Percentiles rank a stretch among this genome's conserved stretches.
These are phyloP conservation scores for Ooceraea biroi DNA, from an alignment of 1,140 invertebrate species.

Conservation along the genomic window DNA sequence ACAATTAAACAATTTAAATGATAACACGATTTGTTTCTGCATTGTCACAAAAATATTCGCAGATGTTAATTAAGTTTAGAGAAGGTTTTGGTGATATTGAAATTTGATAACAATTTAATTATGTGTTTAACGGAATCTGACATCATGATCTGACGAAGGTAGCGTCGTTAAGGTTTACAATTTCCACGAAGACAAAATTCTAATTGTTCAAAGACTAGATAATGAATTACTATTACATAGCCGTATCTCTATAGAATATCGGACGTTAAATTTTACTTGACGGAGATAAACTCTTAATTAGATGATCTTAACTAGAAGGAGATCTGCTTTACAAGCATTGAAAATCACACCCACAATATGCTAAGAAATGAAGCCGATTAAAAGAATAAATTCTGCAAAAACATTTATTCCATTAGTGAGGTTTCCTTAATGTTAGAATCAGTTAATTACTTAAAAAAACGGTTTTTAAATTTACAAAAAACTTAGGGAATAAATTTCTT, in stretches of 20 bases:
- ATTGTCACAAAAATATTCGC: neutral
- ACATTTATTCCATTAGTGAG: neutral
- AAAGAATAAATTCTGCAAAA: conserved; percentile 4
- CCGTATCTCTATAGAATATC: neutral
- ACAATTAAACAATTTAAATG: neutral
- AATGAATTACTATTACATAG: neutral
- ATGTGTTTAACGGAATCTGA: no score
- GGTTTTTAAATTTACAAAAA: neutral
- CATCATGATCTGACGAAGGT: no score
- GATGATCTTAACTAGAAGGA: neutral
- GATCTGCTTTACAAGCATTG: neutral
- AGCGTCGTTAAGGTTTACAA: neutral
- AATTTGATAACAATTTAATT: conserved; percentile 2
- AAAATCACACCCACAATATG: neutral
- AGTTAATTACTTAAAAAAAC: neutral
- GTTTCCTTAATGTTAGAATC: neutral
- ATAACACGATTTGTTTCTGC: neutral
- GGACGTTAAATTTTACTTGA: neutral
- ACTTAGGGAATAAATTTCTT: neutral
- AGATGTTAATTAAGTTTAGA: neutral
- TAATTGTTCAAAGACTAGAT: neutral
- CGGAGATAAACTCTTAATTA: neutral
- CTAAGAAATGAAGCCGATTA: neutral
- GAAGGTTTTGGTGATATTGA: neutral
- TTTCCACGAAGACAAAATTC: neutral